A percentile compares a stretch with the other conserved stretches of the same genome.
Evolutionary conservation across 2,888 invertebrate genomes (phyloP).

Genomic region (Baccha elongata): DNA sequence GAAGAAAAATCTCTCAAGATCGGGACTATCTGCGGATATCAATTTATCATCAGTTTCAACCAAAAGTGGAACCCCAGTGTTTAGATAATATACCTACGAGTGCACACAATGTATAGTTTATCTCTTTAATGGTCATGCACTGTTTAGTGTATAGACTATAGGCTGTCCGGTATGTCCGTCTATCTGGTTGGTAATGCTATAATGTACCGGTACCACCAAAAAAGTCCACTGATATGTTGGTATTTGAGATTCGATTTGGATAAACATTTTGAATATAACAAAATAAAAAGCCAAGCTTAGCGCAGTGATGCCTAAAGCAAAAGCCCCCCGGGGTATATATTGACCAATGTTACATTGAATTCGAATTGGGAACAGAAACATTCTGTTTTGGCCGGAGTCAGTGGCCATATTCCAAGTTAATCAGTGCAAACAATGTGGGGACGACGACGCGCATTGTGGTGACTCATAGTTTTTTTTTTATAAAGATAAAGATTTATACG

Average conservation of each 20-base stretch:
- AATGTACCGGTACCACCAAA: conserved; percentile 38
- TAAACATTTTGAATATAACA: conserved; percentile 37
- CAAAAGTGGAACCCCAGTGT: conserved; percentile 62
- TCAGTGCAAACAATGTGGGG: conserved; percentile 40
- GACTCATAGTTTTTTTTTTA: conserved; percentile 51
- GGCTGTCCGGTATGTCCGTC: conserved; percentile 8
- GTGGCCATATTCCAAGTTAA: conserved; percentile 49
- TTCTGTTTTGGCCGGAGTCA: conserved; percentile 30
- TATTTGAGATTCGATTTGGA: conserved; percentile 64
- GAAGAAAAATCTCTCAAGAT: conserved; percentile 31
- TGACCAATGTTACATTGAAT: conserved; percentile 72
- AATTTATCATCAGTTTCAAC: conserved; percentile 71
- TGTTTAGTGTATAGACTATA: no score
- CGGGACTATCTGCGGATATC: conserved; percentile 55
- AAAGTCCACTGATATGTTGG: conserved; percentile 61
- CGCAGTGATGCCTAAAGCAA: conserved; percentile 19
- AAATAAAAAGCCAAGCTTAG: neutral
- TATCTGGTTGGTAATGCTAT: conserved; percentile 48
- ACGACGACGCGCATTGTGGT: conserved; percentile 46
- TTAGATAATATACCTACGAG: conserved; percentile 8
- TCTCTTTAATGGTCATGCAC: conserved; percentile 68
- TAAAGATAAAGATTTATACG: conserved; percentile 30
- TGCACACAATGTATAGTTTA: conserved; percentile 28
- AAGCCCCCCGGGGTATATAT: conserved; percentile 50
- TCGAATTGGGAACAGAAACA: conserved; percentile 46